phyloP scores from a whole-genome alignment of 2,797 vertebrate species.

The Anniella stebbinsi region DNA sequence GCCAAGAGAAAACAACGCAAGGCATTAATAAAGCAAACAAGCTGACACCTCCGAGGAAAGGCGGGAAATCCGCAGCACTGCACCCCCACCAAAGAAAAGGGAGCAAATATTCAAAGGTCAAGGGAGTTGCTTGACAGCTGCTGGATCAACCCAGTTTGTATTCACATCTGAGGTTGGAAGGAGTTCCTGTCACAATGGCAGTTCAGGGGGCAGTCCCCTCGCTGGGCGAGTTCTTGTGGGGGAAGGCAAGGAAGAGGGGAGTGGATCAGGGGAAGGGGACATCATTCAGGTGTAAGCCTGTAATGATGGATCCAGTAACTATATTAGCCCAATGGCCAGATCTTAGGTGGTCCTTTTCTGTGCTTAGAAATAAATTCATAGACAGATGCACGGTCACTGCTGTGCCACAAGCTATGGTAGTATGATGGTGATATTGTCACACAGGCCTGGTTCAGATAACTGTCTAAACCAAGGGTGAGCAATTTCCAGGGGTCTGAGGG shows the following conservation, averaged over 20 bases:
- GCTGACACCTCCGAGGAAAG: slow-evolving; percentile 45
- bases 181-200: slow-evolving; percentile 45
- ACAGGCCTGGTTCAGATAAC: not conserved
- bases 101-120: slow-evolving; percentile 51
- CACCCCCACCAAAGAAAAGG: not conserved
- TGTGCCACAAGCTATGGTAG: no score
- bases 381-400: not conserved
- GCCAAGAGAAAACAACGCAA: slow-evolving; percentile 68
- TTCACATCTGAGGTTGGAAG: slow-evolving; percentile 13
- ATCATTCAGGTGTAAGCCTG: slow-evolving; percentile 14
- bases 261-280: not conserved
- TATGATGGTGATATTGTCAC: not conserved
- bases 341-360: not conserved
- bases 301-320: not conserved
- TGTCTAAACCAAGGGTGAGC: not conserved
- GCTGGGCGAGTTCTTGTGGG: not conserved
- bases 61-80: slow-evolving; percentile 50
- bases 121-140: slow-evolving; percentile 22
- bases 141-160: slow-evolving; percentile 33
- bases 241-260: not conserved
- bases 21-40: slow-evolving; percentile 71
- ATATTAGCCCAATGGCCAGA: not conserved
- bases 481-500: no score
- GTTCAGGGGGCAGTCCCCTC: slow-evolving; percentile 20
- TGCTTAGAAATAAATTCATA: not conserved